A percentile compares a stretch with the other conserved stretches of the same genome.
phyloP scores from a whole-genome alignment of 2,888 invertebrate species.

The Seira musarum region DNA sequence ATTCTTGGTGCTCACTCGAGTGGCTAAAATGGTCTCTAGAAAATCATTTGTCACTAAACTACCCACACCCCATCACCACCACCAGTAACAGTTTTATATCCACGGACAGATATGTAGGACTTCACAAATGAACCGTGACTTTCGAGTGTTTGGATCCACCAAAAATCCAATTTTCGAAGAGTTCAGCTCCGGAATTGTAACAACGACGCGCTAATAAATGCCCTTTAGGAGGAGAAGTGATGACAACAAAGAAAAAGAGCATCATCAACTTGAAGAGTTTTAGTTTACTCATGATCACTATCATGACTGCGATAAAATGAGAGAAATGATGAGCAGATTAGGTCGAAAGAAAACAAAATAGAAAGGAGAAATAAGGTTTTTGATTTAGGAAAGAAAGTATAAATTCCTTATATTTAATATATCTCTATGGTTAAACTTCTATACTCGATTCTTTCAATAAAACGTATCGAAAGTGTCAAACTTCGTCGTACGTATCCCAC shows the following conservation, averaged over 20 bases:
- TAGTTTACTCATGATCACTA: slow-evolving; percentile 4
- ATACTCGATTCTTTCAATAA: background rate
- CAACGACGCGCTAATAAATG: slow-evolving; percentile 52
- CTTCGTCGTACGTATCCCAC: background rate
- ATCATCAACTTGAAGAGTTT: slow-evolving; percentile 35
- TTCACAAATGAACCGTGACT: background rate
- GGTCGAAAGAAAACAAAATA: too few relatives aligned
- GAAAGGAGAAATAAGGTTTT: too few relatives aligned
- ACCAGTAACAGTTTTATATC: background rate
- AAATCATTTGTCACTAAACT: slow-evolving; percentile 69
- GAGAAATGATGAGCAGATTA: slow-evolving; percentile 3
- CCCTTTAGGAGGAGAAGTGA: slow-evolving; percentile 25
- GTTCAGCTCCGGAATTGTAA: background rate
- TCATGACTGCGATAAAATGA: background rate
- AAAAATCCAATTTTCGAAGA: too few relatives aligned
- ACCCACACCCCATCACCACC: slow-evolving; percentile 22
- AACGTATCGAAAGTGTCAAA: background rate
- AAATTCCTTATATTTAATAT: slow-evolving; percentile 6
- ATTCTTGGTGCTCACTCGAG: slow-evolving; percentile 69
- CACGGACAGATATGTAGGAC: too few relatives aligned
- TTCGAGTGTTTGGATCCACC: background rate
- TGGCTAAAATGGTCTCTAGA: slow-evolving; percentile 69
- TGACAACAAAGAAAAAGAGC: slow-evolving; percentile 11
- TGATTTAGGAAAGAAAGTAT: too few relatives aligned
- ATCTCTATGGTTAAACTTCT: background rate